Base-by-base conservation (phyloP, 2,888 invertebrate species). In the Ectropis crepuscularia region DNA sequence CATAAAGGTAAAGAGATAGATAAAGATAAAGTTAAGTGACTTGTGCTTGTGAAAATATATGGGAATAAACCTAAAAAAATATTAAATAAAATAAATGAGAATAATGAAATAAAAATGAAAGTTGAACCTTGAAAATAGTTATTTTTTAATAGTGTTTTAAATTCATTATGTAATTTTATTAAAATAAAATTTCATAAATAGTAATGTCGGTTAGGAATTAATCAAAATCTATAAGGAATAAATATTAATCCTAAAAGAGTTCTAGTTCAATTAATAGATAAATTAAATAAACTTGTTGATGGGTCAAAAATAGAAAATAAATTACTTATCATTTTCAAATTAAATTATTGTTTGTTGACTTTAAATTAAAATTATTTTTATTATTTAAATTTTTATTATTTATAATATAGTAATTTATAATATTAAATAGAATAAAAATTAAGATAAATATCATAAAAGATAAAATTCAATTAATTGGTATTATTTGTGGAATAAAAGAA, bases 401-500 rank as follows among this genome's bases (percentile, higher is more conserved):
- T 68, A 71, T 80, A 77, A 86, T 85, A 79, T 86, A 94, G 83
- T 92, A 94, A 85, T 93, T 94, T 86, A 93, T 77, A 73, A 89
- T 85, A 82, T 90, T 93, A 85, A 94, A 90, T 75, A 93, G 73
- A 70, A 94, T 75, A 81, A 94, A 92, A 74, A 87, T 83, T 28
- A 70, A 37, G 70, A 86, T 71, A 79, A 86, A 85, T 66, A 91
- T 84, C 73, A 88, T 78, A 80, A 91, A 89, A 69, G 81, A 86
- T 73, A 93, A 86, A 89, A 90, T 87, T 94, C 90, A 90, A 68
- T 89, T 93, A 85, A 95, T 88, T 6, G 95, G 95, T 45, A 93
- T 92, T 94, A 95, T 95, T 94, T 95, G 95, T 61, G 95, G 95
- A 0, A 95, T 95, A 86, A 94, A 95, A 94, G 93, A 94, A 93